Percentiles rank a stretch among this genome's conserved stretches.
Conservation (phyloP, 92 coral and sea anemone genomes). For the Blastomussa wellsi region DNA sequence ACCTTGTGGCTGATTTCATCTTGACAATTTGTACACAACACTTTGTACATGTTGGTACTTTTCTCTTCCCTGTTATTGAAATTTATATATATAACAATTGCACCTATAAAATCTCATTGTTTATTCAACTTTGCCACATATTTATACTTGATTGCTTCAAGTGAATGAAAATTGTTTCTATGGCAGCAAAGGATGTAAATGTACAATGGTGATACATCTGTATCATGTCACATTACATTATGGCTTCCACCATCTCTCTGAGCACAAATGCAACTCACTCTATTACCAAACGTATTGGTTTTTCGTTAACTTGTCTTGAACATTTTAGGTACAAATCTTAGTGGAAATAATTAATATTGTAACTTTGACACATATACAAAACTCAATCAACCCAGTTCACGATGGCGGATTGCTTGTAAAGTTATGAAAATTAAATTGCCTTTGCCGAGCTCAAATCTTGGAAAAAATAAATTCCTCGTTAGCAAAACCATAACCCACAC, state of each 20-base stretch:
- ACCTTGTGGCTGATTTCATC: constrained; percentile 1
- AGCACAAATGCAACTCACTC: background rate
- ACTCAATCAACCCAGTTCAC: background rate
- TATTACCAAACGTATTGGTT: background rate
- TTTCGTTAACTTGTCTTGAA: background rate
- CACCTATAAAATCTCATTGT: background rate
- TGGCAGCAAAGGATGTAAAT: constrained; percentile 14
- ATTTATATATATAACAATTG: background rate
- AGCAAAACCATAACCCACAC: background rate
- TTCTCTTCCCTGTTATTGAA: background rate
- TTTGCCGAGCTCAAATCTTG: background rate
- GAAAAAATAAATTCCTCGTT: background rate
- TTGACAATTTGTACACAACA: background rate
- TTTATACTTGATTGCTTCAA: background rate
- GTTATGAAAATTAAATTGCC: background rate
- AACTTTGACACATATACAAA: background rate
- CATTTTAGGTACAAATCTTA: background rate
- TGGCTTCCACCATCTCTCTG: background rate
- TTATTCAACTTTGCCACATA: background rate
- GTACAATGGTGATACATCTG: constrained; percentile 1
- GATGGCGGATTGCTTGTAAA: background rate
- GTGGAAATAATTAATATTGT: background rate
- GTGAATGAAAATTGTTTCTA: constrained; percentile 14
- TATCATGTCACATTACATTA: constrained; percentile 12
- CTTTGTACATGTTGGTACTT: background rate